Evolutionary conservation across 2,797 vertebrate genomes (phyloP), one percentile per base, ranked within the genome.

Genomic region (Masticophis lateralis): DNA sequence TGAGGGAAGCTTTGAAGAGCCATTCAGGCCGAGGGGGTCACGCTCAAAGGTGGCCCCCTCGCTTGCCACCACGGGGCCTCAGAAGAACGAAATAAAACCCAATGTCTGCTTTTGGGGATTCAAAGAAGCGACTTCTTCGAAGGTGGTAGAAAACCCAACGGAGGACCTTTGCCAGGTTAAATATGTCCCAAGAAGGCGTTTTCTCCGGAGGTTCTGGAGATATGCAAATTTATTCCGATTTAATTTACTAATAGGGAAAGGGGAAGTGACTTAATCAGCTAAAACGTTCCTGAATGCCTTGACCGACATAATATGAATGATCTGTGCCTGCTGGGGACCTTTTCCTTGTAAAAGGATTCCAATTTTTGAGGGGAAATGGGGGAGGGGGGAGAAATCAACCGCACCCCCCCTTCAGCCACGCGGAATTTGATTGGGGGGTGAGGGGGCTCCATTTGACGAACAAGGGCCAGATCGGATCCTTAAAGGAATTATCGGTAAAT

Each of bases 201-300:
- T n/a, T 20, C 14, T 87, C 3, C 9, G 32, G n/a, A 9, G 55
- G 60, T 51, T 60, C 14, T 16, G 32, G 69, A 55, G 53, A 37
- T 43, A 91, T 91, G 90, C 69, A 91, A 91, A 91, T 83, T 43
- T 91, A 91, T 91, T 91, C 53, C 28, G 57, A 83, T 91, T 55
- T 83, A 91, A 91, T 91, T 91, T 91, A 25, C 90, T 91, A 91
- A 91, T 83, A 74, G 55, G 14, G 32, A 25, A 37, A 56, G 43
- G 22, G 20, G 37, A 57, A 55, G 55, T 3, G 20, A 83, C 79
- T 57, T 91, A 47, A 91, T 91, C 90, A 83, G 22, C 90, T 83
- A 47, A 91, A 91, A 91, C 27, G 90, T 57, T 57, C 32, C 56
- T 55, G 66, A 79, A 43, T 12, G 51, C n/a, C 10, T 53, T 53